phyloP scores from a whole-genome alignment of 2,113 vertebrate genomes.

The Xenopus borealis region DNA sequence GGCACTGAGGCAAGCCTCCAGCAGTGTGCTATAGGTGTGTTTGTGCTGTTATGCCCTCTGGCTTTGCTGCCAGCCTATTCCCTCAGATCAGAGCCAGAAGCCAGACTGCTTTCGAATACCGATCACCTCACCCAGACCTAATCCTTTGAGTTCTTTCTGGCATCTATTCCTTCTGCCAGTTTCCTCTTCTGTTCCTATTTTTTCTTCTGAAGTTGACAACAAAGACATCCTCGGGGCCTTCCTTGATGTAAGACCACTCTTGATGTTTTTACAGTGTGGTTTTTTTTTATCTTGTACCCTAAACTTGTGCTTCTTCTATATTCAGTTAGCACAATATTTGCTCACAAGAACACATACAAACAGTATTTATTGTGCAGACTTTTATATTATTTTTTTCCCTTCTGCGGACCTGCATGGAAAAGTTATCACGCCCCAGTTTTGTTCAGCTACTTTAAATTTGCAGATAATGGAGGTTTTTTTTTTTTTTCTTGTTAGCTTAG shows the following conservation, averaged over 20 bases:
- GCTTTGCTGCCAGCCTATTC: slow-evolving; percentile 99
- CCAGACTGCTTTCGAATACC: slow-evolving; percentile 99
- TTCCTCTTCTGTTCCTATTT: slow-evolving; percentile 99
- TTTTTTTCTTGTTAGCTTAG: slow-evolving; percentile 57
- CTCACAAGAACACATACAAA: slow-evolving; percentile 97
- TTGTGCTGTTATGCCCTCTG: slow-evolving; percentile 99
- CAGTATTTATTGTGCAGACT: slow-evolving; percentile 79
- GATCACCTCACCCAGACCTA: slow-evolving; percentile 98
- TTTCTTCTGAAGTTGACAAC: slow-evolving; percentile 99
- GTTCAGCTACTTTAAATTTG: slow-evolving; percentile 64
- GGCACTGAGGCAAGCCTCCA: slow-evolving; percentile 84
- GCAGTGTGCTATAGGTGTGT: slow-evolving; percentile 93
- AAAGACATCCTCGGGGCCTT: slow-evolving; percentile 99
- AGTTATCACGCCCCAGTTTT: slow-evolving; percentile 41
- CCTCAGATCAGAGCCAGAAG: slow-evolving; percentile 99
- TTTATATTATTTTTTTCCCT: slow-evolving; percentile 55
- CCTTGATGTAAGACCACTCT: slow-evolving; percentile 99
- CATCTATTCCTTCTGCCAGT: slow-evolving; percentile 99
- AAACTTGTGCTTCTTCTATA: slow-evolving; percentile 98
- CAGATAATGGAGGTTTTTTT: slow-evolving; percentile 64
- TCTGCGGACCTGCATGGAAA: slow-evolving; percentile 61
- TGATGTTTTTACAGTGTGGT: slow-evolving; percentile 86
- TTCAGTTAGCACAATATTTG: slow-evolving; percentile 99
- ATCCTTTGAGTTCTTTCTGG: slow-evolving; percentile 99
- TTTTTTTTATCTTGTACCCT: slow-evolving; percentile 91